A percentile compares a stretch with the other conserved stretches of the same genome.
These are phyloP conservation scores for Ceratitis capitata DNA, from an alignment of 1,140 invertebrate species.

Conservation along the genomic window DNA sequence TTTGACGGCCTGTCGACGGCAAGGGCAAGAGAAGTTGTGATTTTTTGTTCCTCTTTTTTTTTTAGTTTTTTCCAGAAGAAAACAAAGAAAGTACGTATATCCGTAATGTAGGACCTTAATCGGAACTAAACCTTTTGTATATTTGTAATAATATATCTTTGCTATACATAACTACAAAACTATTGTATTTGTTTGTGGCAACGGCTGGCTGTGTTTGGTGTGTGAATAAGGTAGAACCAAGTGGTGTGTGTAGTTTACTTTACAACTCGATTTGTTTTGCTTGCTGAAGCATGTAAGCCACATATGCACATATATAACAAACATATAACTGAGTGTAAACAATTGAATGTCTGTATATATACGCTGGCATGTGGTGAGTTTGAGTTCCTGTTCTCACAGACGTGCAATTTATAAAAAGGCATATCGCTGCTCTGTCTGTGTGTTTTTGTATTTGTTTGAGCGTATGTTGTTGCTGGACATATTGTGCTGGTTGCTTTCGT, in stretches of 20 bases:
- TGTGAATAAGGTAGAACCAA: not conserved
- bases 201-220: not conserved
- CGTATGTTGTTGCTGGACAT: not conserved
- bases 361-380: not conserved
- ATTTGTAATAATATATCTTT: not conserved
- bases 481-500: not conserved
- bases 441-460: too few relatives aligned
- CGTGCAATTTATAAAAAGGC: not conserved
- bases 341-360: not conserved
- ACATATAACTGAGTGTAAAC: not conserved
- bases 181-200: not conserved
- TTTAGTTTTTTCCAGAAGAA: not conserved
- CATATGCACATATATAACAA: not conserved
- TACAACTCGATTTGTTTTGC: not conserved
- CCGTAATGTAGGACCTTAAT: too few relatives aligned
- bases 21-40: not conserved
- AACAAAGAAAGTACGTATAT: not conserved
- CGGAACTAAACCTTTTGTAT: not conserved
- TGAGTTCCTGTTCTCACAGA: not conserved
- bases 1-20: not conserved
- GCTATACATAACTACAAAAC: not conserved
- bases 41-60: too few relatives aligned
- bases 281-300: not conserved
- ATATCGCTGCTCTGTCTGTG: not conserved
- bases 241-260: not conserved